Evolutionary conservation across 1,140 invertebrate species (phyloP), one percentile per base, ranked within the genome.

Genomic region (Drosophila burlai): DNA sequence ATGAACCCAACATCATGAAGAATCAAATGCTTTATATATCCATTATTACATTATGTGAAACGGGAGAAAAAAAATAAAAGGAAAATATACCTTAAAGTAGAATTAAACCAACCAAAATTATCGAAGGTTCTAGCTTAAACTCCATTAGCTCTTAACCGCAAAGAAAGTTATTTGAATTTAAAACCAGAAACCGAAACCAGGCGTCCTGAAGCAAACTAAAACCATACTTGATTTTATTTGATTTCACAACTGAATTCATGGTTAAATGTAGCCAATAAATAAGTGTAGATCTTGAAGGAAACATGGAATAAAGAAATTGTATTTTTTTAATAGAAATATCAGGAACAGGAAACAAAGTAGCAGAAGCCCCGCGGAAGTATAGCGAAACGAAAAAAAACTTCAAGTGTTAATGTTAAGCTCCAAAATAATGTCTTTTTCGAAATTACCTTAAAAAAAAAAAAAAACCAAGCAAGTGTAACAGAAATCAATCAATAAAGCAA

Each of bases 41-140:
- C 47, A 66, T 43, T 31, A 77, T 24, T 24, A 24, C 78, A 77
- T 80, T 78, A 60, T 67, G 66, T 80, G 65, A 68, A 36, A 64
- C n/a, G 21, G 66, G 46, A 72, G 34, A 34, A 62, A 34, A 34
- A 13, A 29, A 78, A 57, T 49, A 74, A 38, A 65, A 42, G 40
- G 42, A 54, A 61, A 80, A 16, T n/a, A 89, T 84, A 89, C 78
- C 84, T 89, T 89, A 78, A 89, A 63, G 64, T 89, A 89, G 73
- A 80, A 78, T 87, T 72, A 89, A 81, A 84, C 84, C 77, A 89
- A 87, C 49, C 49, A 52, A 83, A 55, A 24, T 77, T 84, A 86
- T 82, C 75, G n/a, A 86, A 86, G 83, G 83, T 89, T 66, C 62
- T 87, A 89, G 77, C 62, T 80, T 80, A 90, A 82, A 90, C 71